Evolutionary conservation across 1,140 invertebrate genomes (phyloP).

Genomic region (Drepana arcuata): DNA sequence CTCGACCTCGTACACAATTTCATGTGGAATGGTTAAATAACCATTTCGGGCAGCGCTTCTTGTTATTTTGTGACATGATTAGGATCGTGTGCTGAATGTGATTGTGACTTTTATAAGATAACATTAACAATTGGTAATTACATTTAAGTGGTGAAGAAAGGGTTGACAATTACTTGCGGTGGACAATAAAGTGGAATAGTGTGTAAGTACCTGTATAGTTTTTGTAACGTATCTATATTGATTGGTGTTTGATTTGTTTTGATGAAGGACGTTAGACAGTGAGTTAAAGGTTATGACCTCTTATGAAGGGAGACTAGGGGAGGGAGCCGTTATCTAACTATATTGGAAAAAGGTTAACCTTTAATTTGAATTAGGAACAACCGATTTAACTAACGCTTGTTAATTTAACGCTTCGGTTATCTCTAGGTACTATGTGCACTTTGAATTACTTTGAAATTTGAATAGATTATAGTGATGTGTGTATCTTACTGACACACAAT

Average conservation of each 20-base stretch:
- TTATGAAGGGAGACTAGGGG: constrained; percentile 17
- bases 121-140: neutral
- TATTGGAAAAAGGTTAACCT: no score
- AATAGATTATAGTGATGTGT: no score
- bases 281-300: constrained; percentile 51
- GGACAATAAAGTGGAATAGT: neutral
- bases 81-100: constrained; percentile 10
- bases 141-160: constrained; percentile 9
- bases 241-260: constrained; percentile 38
- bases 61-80: constrained; percentile 15
- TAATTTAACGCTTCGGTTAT: no score
- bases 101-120: constrained; percentile 1
- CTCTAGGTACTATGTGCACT: no score
- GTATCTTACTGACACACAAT: no score
- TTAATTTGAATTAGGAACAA: no score
- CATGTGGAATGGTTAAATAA: constrained; percentile 53
- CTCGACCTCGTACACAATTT: constrained; percentile 14
- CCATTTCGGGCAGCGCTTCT: constrained; percentile 14
- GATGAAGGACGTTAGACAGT: constrained; percentile 16
- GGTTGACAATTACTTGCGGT: no score
- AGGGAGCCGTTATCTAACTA: constrained; percentile 45
- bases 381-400: no score
- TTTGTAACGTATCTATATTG: constrained; percentile 20
- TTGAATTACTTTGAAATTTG: no score
- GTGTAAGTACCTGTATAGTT: neutral